Evolutionary conservation across 2,888 invertebrate genomes (phyloP).

Genomic region (Phyllotreta cruciferae): DNA sequence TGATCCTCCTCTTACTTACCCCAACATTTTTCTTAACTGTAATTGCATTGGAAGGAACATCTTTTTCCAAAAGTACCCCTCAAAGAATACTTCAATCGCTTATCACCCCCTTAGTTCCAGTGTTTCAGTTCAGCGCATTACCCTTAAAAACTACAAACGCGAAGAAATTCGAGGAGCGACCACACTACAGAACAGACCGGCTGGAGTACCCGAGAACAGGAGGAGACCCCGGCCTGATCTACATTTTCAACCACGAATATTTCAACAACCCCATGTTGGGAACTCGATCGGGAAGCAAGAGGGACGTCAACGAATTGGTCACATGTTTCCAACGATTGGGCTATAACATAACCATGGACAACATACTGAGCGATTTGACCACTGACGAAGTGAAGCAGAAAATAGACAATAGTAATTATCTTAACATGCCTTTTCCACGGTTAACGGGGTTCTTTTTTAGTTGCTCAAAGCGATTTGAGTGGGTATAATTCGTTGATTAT

Average conservation of each 20-base stretch:
- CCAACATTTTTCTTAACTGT: no score
- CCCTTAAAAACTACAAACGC: neutral
- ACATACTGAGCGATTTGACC: conserved; percentile 47
- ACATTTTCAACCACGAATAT: conserved; percentile 51
- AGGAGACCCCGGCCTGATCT: conserved; percentile 50
- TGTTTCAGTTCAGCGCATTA: neutral
- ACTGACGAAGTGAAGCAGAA: conserved; percentile 42
- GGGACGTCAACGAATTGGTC: conserved; percentile 53
- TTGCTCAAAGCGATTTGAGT: conserved; percentile 42
- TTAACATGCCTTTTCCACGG: no score
- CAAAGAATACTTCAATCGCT: neutral
- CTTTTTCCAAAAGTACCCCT: no score
- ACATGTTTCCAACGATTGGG: conserved; percentile 51
- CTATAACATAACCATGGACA: conserved; percentile 48
- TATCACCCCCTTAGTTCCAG: neutral
- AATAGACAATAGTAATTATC: conserved; percentile 41
- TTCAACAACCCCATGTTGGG: conserved; percentile 35
- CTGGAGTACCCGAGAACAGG: conserved; percentile 50
- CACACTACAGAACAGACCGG: conserved; percentile 29
- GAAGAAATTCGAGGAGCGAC: conserved; percentile 30
- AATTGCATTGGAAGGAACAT: no score
- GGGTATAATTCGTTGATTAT: conserved; percentile 51
- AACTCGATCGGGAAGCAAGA: conserved; percentile 46
- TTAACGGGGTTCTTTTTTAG: conserved; percentile 32
- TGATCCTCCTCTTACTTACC: no score